Evolutionary conservation across 37 sponge, comb jelly and placozoan species (phyloP).

Genomic region (Theonella swinhoei): DNA sequence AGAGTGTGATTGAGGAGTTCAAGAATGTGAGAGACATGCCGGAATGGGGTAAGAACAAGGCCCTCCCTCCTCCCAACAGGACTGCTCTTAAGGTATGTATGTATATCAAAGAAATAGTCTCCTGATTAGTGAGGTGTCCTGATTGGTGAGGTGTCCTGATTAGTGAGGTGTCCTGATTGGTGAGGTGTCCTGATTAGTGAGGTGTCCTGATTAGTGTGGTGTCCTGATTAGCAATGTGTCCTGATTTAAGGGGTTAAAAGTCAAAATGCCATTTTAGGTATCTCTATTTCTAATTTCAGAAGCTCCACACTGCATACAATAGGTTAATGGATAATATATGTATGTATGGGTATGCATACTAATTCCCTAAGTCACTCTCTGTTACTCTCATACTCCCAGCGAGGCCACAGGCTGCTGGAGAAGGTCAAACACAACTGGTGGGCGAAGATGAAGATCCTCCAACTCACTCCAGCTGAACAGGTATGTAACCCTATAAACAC

Average conservation of each 20-base stretch:
- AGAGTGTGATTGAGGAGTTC: constrained; percentile 45
- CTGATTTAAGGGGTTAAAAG: no score
- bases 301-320: neutral
- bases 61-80: neutral
- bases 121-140: no score
- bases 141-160: no score
- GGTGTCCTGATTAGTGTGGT: no score
- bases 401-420: constrained; percentile 28
- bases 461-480: constrained; percentile 36
- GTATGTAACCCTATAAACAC: constrained; percentile 3
- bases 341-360: neutral
- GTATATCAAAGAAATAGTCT: no score
- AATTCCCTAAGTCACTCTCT: neutral
- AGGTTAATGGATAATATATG: neutral
- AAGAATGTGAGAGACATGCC: constrained; percentile 22
- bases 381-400: constrained; percentile 10
- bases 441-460: constrained; percentile 32
- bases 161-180: no score
- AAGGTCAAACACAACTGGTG: constrained; percentile 64
- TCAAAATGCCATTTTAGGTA: no score
- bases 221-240: no score
- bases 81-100: constrained; percentile 40
- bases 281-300: no score
- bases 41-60: constrained; percentile 32
- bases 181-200: no score